A percentile compares a stretch with the other conserved stretches of the same genome.
phyloP scores from a whole-genome alignment of 2,888 invertebrate genomes.

The Leptinotarsa juncta region DNA sequence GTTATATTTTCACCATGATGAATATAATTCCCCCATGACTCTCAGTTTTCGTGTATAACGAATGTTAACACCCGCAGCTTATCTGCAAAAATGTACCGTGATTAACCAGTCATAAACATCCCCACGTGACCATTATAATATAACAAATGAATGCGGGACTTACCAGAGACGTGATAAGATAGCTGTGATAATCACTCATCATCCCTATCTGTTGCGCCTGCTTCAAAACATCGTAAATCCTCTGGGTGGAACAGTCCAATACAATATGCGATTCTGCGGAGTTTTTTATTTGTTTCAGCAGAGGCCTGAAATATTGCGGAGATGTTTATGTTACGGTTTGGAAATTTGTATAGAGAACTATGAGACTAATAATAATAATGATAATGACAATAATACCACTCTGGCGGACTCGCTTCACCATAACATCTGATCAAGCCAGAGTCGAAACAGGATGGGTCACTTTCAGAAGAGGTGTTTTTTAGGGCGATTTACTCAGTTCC shows the following conservation, averaged over 20 bases:
- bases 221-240: constrained; percentile 87
- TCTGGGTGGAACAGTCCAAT: constrained; percentile 88
- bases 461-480: too few relatives aligned
- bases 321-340: background rate
- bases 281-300: constrained; percentile 92
- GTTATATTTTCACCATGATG: too few relatives aligned
- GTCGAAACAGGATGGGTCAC: too few relatives aligned
- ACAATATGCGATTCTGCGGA: constrained; percentile 92
- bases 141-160: constrained; percentile 57
- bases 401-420: too few relatives aligned
- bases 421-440: too few relatives aligned
- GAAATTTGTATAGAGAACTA: background rate
- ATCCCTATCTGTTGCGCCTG: constrained; percentile 96
- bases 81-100: background rate
- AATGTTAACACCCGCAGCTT: background rate
- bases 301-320: constrained; percentile 72
- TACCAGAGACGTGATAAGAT: constrained; percentile 91
- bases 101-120: constrained; percentile 14
- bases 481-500: too few relatives aligned
- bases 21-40: too few relatives aligned
- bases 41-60: background rate
- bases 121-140: constrained; percentile 26
- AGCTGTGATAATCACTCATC: constrained; percentile 97
- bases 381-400: too few relatives aligned
- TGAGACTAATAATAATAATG: background rate